A percentile compares a stretch with the other conserved stretches of the same genome.
Conservation (phyloP, 1,140 invertebrate genomes). For the Drosophila varians region DNA sequence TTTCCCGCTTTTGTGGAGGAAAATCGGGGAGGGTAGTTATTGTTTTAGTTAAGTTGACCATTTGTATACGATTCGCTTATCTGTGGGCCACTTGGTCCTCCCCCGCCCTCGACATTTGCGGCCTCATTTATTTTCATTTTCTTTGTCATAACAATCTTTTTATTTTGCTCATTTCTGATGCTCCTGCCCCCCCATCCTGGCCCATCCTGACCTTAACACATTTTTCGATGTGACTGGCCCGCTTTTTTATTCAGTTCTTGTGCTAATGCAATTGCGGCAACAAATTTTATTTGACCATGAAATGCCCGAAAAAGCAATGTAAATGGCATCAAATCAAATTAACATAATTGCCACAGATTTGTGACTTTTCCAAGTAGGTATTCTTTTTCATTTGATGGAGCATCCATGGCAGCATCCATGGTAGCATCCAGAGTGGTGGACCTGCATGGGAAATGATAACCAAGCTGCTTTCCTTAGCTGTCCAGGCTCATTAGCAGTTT, state of each 20-base stretch:
- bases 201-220: conserved; percentile 44
- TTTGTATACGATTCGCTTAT: conserved; percentile 77
- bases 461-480: conserved; percentile 35
- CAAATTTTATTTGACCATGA: conserved; percentile 75
- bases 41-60: conserved; percentile 82
- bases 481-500: conserved; percentile 56
- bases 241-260: conserved; percentile 38
- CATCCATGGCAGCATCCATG: too few relatives aligned
- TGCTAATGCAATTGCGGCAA: conserved; percentile 76
- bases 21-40: conserved; percentile 44
- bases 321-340: conserved; percentile 68
- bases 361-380: conserved; percentile 32
- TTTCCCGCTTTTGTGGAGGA: conserved; percentile 14
- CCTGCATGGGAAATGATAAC: conserved; percentile 4
- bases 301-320: conserved; percentile 42
- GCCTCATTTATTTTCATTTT: conserved; percentile 81
- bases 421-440: too few relatives aligned
- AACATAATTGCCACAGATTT: conserved; percentile 76
- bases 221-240: conserved; percentile 27
- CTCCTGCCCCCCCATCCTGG: conserved; percentile 8
- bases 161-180: conserved; percentile 49
- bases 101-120: conserved; percentile 55
- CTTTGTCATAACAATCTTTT: conserved; percentile 80
- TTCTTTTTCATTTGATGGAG: background rate
- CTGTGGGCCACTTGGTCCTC: conserved; percentile 41